phyloP scores from a whole-genome alignment of 2,888 invertebrate genomes.

The Drosophila recens region DNA sequence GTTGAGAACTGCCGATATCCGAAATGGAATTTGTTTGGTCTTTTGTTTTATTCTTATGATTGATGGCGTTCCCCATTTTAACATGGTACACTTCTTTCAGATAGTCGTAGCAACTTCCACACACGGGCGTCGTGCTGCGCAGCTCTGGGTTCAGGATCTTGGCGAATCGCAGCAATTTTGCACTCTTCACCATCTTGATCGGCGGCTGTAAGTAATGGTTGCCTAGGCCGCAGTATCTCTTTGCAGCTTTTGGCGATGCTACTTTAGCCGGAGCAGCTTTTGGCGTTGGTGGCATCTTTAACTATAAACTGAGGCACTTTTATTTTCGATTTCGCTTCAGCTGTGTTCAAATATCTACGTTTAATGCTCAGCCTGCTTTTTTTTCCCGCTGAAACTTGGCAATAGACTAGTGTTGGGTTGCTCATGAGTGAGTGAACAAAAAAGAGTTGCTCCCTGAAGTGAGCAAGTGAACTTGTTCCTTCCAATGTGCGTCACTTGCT shows the following conservation, averaged over 20 bases:
- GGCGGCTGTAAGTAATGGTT: constrained; percentile 35
- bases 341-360: not conserved
- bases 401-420: too few relatives aligned
- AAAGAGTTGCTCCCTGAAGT: too few relatives aligned
- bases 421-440: too few relatives aligned
- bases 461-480: too few relatives aligned
- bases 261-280: not conserved
- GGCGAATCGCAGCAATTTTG: constrained; percentile 46
- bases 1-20: constrained; percentile 48
- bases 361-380: not conserved
- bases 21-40: constrained; percentile 46
- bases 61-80: constrained; percentile 44
- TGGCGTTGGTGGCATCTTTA: constrained; percentile 16
- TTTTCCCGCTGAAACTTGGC: too few relatives aligned
- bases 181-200: constrained; percentile 37
- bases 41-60: not conserved
- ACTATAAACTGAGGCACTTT: not conserved
- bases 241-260: not conserved
- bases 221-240: constrained; percentile 50
- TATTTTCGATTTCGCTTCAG: constrained; percentile 12
- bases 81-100: constrained; percentile 38
- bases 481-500: too few relatives aligned
- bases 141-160: constrained; percentile 48
- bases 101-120: constrained; percentile 46
- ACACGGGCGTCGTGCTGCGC: constrained; percentile 44